Evolutionary conservation across 2,797 vertebrate genomes (phyloP).

Genomic region (Gymnopithys bicolor): DNA sequence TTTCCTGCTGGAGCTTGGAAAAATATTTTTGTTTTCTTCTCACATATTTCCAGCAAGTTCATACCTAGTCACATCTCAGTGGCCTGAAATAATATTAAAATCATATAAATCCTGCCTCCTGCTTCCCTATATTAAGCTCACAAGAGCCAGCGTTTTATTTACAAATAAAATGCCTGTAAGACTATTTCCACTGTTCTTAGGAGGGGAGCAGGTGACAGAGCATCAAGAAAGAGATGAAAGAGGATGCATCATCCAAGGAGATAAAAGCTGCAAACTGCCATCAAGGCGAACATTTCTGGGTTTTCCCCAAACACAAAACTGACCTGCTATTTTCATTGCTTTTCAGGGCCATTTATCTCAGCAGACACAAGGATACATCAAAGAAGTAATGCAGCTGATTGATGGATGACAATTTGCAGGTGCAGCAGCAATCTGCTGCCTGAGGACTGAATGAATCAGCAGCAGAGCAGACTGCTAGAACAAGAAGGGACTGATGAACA

Average conservation of each 20-base stretch:
- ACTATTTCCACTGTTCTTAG: neutral
- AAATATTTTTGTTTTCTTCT: neutral
- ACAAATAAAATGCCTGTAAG: neutral
- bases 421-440: slow-evolving; percentile 42
- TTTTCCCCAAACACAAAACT: slow-evolving; percentile 16
- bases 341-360: slow-evolving; percentile 57
- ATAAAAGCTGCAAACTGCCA: slow-evolving; percentile 34
- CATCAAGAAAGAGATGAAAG: slow-evolving; percentile 45
- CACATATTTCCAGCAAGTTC: neutral
- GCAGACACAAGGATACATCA: slow-evolving; percentile 41
- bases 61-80: neutral
- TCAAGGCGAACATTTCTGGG: neutral
- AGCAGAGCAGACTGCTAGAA: slow-evolving; percentile 40
- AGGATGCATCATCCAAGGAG: slow-evolving; percentile 10
- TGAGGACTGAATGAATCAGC: slow-evolving; percentile 8
- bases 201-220: slow-evolving; percentile 13
- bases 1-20: neutral
- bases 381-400: slow-evolving; percentile 12
- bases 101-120: neutral
- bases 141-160: neutral
- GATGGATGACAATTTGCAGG: slow-evolving; percentile 38
- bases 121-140: neutral
- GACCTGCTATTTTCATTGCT: slow-evolving; percentile 56
- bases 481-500: neutral
- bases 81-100: neutral